Percentiles rank a stretch among this genome's conserved stretches.
Conservation (phyloP, 1,140 invertebrate species). For the Apis laboriosa region DNA sequence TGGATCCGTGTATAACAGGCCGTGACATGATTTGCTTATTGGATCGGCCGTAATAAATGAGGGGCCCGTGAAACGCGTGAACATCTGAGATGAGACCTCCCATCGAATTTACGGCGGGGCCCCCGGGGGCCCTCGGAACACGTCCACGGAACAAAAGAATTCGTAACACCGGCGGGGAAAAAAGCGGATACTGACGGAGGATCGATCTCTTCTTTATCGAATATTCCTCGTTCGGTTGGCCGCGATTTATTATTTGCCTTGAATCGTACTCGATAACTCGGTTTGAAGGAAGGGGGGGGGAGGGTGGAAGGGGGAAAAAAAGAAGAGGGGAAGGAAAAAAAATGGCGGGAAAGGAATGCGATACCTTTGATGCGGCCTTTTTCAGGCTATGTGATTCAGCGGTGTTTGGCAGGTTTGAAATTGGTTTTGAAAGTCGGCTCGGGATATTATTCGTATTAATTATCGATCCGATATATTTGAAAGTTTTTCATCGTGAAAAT, state of each 20-base stretch:
- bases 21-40: conserved; percentile 65
- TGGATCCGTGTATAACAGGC: conserved; percentile 42
- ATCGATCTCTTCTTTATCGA: conserved; percentile 21
- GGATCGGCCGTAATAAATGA: conserved; percentile 50
- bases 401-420: background rate
- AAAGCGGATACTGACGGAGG: background rate
- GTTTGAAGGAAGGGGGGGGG: background rate
- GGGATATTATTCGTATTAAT: background rate
- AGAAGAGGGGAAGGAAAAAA: too few relatives aligned
- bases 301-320: background rate
- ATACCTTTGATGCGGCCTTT: background rate
- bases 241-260: conserved; percentile 6
- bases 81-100: conserved; percentile 40
- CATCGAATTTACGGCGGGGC: conserved; percentile 33
- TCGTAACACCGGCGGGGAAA: conserved; percentile 5
- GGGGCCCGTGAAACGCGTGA: conserved; percentile 47
- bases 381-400: conserved; percentile 1
- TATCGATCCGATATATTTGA: background rate
- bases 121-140: background rate
- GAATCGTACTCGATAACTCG: background rate
- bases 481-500: background rate
- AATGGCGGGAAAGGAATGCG: background rate
- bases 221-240: background rate
- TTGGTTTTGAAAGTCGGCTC: background rate
- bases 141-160: conserved; percentile 11